Evolutionary conservation across 1,140 invertebrate genomes (phyloP).

Genomic region (Batillaria attramentaria): DNA sequence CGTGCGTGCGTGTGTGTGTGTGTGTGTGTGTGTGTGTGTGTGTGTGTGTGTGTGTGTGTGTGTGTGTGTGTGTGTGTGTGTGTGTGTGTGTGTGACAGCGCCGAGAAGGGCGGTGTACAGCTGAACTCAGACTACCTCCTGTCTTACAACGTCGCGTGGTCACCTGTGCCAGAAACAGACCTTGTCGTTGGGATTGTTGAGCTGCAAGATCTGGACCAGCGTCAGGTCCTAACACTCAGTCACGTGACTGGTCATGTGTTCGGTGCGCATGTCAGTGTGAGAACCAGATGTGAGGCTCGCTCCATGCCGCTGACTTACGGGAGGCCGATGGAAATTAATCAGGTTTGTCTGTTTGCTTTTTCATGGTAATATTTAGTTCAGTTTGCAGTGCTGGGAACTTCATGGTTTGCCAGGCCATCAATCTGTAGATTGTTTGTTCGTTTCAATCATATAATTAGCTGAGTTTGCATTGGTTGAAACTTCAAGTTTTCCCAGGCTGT

Average conservation of each 20-base stretch:
- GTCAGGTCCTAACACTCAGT: not conserved
- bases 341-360: not conserved
- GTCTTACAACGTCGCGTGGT: not conserved
- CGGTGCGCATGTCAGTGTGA: not conserved
- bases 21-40: not conserved
- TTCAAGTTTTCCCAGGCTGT: no score
- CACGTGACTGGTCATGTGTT: not conserved
- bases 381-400: no score
- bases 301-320: conserved; percentile 4
- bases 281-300: not conserved
- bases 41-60: not conserved
- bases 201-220: not conserved
- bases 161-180: not conserved
- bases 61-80: not conserved
- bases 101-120: not conserved
- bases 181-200: not conserved
- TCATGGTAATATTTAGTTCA: not conserved
- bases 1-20: not conserved
- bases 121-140: not conserved
- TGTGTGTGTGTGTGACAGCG: not conserved
- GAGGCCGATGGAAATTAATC: not conserved
- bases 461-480: no score
- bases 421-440: no score
- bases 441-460: no score
- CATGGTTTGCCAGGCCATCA: no score